These are phyloP conservation scores for Aplodontia rufa DNA, from an alignment of 2,113 vertebrate species.

Conservation along the genomic window DNA sequence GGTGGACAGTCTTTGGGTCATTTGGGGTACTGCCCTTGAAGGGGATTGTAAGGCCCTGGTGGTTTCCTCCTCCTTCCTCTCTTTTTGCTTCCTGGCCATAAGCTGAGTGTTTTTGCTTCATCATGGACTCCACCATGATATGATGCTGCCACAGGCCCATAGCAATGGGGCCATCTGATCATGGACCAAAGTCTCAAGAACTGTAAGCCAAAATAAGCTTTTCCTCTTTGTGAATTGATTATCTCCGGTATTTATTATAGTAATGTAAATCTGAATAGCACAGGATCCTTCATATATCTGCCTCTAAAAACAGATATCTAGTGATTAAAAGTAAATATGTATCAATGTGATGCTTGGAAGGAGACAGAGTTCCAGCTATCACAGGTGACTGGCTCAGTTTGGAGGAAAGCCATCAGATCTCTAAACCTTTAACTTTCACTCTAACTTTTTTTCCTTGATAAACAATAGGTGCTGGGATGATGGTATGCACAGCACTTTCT, in stretches of 20 bases:
- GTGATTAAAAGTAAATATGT: not conserved
- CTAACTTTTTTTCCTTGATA: not conserved
- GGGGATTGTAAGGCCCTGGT: not conserved
- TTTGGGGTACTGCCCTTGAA: not conserved
- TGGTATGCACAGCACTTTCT: not conserved
- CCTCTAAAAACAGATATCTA: not conserved
- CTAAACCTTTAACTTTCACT: not conserved
- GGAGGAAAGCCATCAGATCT: not conserved
- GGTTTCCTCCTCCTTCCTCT: not conserved
- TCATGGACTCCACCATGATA: fast-evolving
- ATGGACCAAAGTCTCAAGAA: not conserved
- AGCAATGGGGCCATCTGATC: not conserved
- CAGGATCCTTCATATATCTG: not conserved
- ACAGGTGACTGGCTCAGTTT: not conserved
- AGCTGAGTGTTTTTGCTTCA: not conserved
- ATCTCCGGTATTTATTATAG: not conserved
- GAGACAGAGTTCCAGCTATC: not conserved
- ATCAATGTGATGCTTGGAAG: not conserved
- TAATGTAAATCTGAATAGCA: not conserved
- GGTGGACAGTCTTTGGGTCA: not conserved
- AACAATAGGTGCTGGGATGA: not conserved
- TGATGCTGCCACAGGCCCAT: not conserved
- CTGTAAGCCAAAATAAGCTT: not conserved
- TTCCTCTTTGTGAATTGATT: not conserved
- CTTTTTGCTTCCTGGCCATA: not conserved